Conservation (phyloP, 2,113 vertebrate genomes). For the Rhipidura dahli region DNA sequence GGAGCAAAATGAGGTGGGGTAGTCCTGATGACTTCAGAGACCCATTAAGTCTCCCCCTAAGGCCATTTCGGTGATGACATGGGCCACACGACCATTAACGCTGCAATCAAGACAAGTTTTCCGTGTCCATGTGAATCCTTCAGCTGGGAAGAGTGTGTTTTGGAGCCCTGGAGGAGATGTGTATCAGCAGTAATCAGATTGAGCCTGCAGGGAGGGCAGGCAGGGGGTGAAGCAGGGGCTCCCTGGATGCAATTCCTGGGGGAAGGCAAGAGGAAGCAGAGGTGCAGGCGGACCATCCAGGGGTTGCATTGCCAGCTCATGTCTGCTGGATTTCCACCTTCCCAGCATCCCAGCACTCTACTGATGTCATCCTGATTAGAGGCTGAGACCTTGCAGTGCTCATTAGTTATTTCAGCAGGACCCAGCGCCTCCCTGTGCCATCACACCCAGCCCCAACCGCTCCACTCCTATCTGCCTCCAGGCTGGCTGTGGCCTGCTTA, state of each 20-base stretch:
- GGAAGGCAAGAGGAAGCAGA: not conserved
- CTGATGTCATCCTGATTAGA: not conserved
- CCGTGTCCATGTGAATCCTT: slow-evolving; percentile 56
- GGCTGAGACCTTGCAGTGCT: not conserved
- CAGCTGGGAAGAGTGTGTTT: slow-evolving; percentile 55
- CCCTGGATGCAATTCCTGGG: not conserved
- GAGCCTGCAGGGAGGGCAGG: slow-evolving; percentile 26
- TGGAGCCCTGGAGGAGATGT: slow-evolving; percentile 67
- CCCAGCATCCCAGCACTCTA: not conserved
- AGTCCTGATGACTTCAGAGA: slow-evolving; percentile 78
- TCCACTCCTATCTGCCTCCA: slow-evolving; percentile 72
- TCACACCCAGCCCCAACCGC: slow-evolving; percentile 32
- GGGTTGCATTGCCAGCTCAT: rapidly evolving
- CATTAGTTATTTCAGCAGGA: not conserved
- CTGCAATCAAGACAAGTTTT: slow-evolving; percentile 66
- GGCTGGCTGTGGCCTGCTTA: slow-evolving; percentile 75
- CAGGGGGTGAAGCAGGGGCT: slow-evolving; percentile 6
- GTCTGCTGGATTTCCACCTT: not conserved
- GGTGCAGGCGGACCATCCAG: not conserved
- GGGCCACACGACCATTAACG: slow-evolving; percentile 66
- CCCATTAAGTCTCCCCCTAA: slow-evolving; percentile 73
- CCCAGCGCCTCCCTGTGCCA: not conserved
- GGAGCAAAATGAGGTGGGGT: slow-evolving; percentile 76
- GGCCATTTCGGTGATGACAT: slow-evolving; percentile 66
- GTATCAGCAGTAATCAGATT: slow-evolving; percentile 71